Conservation (phyloP, 2,797 vertebrate genomes). For the Fratercula arctica region DNA sequence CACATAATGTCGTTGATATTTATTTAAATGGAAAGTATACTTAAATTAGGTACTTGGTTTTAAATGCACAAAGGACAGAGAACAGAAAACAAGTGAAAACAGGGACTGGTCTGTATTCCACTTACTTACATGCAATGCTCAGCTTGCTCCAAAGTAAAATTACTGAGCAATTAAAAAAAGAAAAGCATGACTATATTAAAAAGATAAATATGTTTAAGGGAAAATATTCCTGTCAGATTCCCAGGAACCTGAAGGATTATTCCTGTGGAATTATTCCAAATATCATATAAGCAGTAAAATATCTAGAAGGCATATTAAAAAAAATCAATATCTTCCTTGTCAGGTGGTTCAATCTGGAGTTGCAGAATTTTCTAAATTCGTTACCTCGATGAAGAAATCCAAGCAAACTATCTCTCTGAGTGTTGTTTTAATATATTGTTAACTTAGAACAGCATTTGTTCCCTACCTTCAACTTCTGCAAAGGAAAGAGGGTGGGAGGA, state of each 20-base stretch:
- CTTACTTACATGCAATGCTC: neutral
- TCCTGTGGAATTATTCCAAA: neutral
- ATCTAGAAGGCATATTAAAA: neutral
- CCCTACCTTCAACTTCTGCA: conserved; percentile 5
- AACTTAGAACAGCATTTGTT: neutral
- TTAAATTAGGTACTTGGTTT: neutral
- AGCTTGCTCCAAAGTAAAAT: neutral
- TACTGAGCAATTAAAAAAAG: neutral
- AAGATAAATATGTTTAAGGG: neutral
- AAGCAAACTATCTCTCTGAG: neutral
- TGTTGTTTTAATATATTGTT: neutral
- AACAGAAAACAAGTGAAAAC: neutral
- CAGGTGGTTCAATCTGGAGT: neutral
- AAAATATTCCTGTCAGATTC: neutral
- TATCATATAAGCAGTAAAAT: neutral
- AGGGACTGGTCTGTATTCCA: neutral
- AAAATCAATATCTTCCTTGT: neutral
- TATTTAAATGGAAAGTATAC: neutral
- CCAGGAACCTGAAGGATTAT: neutral
- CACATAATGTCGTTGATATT: neutral
- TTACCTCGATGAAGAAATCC: neutral
- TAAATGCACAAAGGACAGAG: neutral
- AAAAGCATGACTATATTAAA: neutral
- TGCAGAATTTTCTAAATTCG: neutral
- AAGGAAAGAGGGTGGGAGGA: conserved; percentile 26